Evolutionary conservation across 2,113 vertebrate genomes (phyloP).

Genomic region (Apodemus speciosus): DNA sequence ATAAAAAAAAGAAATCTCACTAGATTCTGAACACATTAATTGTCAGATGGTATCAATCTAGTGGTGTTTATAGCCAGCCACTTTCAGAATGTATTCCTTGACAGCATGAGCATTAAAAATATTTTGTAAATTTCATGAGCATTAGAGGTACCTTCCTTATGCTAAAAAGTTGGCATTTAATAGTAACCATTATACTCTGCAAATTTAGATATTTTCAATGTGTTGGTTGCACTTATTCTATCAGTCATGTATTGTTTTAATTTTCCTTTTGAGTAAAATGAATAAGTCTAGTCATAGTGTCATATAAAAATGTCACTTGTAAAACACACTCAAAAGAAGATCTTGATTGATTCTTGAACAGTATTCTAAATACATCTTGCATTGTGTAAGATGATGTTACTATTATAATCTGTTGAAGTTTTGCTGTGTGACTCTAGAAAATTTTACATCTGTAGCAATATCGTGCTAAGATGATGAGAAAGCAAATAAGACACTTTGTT

Average conservation of each 20-base stretch:
- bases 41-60: constrained; percentile 59
- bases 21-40: constrained; percentile 20
- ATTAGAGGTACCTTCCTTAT: background rate
- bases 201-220: background rate
- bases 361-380: background rate
- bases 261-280: background rate
- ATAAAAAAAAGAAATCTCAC: no score
- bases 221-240: background rate
- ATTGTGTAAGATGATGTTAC: background rate
- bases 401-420: background rate
- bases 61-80: background rate
- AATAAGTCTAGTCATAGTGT: background rate
- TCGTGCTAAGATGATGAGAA: background rate
- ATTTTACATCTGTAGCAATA: background rate
- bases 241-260: background rate
- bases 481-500: background rate
- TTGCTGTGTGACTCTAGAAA: background rate
- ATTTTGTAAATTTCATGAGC: constrained; percentile 12
- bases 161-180: constrained; percentile 18
- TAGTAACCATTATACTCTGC: background rate
- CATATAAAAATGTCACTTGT: background rate
- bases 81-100: constrained; percentile 40
- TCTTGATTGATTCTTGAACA: background rate
- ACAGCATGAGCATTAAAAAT: background rate
- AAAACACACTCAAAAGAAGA: background rate